phyloP scores from a whole-genome alignment of 2,888 invertebrate species.

The Sycophila texana region DNA sequence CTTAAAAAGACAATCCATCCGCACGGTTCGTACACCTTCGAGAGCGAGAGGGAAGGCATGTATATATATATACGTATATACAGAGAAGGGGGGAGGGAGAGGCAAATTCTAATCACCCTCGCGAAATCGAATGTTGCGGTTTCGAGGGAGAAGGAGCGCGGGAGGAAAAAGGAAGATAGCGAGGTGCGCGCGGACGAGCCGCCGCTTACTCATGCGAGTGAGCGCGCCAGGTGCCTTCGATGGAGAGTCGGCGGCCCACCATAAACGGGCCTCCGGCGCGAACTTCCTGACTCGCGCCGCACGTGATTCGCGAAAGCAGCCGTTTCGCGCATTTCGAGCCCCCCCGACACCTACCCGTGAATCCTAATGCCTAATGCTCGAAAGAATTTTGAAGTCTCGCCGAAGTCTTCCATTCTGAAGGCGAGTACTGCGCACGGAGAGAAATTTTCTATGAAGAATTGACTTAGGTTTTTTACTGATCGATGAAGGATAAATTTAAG shows the following conservation, averaged over 20 bases:
- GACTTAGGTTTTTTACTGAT: too few relatives aligned
- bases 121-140: slow-evolving; percentile 40
- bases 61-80: too few relatives aligned
- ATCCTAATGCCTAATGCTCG: too few relatives aligned
- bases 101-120: slow-evolving; percentile 45
- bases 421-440: too few relatives aligned
- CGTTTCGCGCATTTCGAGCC: slow-evolving; percentile 13
- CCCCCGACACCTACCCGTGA: neutral
- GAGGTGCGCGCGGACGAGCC: neutral
- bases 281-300: slow-evolving; percentile 48
- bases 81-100: neutral
- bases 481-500: too few relatives aligned
- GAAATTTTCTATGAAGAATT: too few relatives aligned
- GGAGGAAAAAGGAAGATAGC: slow-evolving; percentile 6
- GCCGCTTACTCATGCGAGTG: neutral
- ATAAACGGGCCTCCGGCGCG: slow-evolving; percentile 45
- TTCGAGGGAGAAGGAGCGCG: neutral
- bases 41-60: too few relatives aligned
- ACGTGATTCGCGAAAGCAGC: slow-evolving; percentile 52
- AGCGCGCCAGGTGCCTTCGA: neutral
- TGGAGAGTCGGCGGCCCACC: slow-evolving; percentile 13
- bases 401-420: neutral
- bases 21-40: too few relatives aligned
- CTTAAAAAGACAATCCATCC: too few relatives aligned
- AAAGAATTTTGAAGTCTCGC: neutral